These are phyloP conservation scores for Cylindroiulus punctatus DNA, from an alignment of 2,888 invertebrate species.

Conservation along the genomic window DNA sequence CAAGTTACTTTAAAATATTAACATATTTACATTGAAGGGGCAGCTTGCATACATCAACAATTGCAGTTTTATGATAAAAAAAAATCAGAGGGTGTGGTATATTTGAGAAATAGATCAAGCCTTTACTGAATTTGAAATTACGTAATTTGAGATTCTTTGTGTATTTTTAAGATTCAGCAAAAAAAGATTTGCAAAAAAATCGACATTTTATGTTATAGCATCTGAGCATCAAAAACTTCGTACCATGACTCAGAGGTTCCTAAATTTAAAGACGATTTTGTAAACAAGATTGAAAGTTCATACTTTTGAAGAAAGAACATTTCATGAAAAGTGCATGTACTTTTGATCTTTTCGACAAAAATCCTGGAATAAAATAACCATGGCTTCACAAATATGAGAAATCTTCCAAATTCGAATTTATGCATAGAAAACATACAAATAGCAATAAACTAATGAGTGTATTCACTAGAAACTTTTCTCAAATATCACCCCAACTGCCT, in stretches of 20 bases:
- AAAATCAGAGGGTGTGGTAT: background rate
- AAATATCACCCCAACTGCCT: background rate
- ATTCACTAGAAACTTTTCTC: background rate
- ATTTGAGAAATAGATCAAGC: background rate
- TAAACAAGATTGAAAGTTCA: too few relatives aligned
- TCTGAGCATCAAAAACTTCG: too few relatives aligned
- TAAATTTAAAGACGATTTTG: too few relatives aligned
- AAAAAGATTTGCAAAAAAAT: background rate
- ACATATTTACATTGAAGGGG: slow-evolving; percentile 25
- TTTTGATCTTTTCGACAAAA: too few relatives aligned
- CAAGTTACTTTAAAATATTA: background rate
- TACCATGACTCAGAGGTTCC: too few relatives aligned
- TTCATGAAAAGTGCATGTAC: too few relatives aligned
- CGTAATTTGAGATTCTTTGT: background rate
- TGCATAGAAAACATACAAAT: background rate
- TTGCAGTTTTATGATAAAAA: background rate
- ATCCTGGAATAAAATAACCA: too few relatives aligned
- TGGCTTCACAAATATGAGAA: too few relatives aligned
- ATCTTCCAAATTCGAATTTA: background rate
- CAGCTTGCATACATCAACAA: background rate
- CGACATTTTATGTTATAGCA: too few relatives aligned
- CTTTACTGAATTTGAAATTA: background rate
- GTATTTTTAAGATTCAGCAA: background rate
- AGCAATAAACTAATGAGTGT: background rate
- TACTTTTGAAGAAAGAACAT: too few relatives aligned